phyloP scores from a whole-genome alignment of 2,797 vertebrate genomes.

The Muscicapa striata region DNA sequence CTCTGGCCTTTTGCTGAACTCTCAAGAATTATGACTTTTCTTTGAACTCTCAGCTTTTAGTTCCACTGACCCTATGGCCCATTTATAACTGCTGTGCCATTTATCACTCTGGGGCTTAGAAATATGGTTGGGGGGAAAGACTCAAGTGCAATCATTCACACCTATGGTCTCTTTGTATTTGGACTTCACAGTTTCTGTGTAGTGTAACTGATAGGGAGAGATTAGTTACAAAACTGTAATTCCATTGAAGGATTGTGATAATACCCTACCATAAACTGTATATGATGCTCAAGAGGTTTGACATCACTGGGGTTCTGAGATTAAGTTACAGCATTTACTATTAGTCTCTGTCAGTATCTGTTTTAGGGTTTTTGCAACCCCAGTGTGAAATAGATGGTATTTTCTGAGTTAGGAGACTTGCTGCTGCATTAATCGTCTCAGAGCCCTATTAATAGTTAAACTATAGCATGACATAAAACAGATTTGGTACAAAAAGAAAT shows the following conservation, averaged over 20 bases:
- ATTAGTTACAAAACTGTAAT: constrained; percentile 76
- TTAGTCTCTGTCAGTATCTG: constrained; percentile 64
- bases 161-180: constrained; percentile 58
- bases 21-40: constrained; percentile 76
- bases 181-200: constrained; percentile 69
- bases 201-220: constrained; percentile 75
- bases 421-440: background rate
- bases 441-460: background rate
- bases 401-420: constrained; percentile 21
- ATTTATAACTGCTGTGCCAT: constrained; percentile 72
- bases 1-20: constrained; percentile 78
- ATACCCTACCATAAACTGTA: constrained; percentile 46
- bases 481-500: constrained; percentile 21
- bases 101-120: constrained; percentile 73
- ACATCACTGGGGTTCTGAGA: constrained; percentile 56
- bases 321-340: constrained; percentile 63
- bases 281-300: constrained; percentile 72
- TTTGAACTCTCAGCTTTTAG: constrained; percentile 77
- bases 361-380: constrained; percentile 43
- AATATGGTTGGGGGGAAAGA: constrained; percentile 64
- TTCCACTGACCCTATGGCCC: constrained; percentile 73
- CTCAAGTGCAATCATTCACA: constrained; percentile 74
- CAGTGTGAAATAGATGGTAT: constrained; percentile 19
- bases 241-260: constrained; percentile 72
- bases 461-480: background rate